These are phyloP conservation scores for Melanotaenia parkinsoni DNA, from an alignment of 2,797 vertebrate genomes.

Conservation along the genomic window DNA sequence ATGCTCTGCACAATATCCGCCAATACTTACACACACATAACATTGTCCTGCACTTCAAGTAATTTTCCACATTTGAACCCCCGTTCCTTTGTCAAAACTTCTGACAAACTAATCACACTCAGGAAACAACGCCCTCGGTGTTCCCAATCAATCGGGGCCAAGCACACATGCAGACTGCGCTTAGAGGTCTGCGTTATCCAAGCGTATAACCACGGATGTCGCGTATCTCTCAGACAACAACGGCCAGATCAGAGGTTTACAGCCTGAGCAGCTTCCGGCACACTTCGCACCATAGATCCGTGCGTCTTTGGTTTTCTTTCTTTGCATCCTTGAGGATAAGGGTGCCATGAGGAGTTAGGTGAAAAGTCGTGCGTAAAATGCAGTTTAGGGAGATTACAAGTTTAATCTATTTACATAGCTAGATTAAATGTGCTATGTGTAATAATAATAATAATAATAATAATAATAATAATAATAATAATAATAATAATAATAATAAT, in stretches of 20 bases:
- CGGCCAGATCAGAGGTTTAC: slow-evolving; percentile 20
- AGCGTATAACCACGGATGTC: slow-evolving; percentile 58
- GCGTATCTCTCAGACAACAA: slow-evolving; percentile 55
- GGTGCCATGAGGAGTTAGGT: not conserved
- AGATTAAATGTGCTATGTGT: not conserved
- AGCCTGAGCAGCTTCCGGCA: slow-evolving; percentile 4
- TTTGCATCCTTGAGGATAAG: not conserved
- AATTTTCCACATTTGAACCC: slow-evolving; percentile 70
- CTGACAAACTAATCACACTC: slow-evolving; percentile 76
- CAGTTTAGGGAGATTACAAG: not conserved
- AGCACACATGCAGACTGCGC: slow-evolving; percentile 56
- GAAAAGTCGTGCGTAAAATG: slow-evolving; percentile 22
- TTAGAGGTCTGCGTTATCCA: slow-evolving; percentile 62
- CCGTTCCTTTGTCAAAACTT: slow-evolving; percentile 65
- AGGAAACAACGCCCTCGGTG: slow-evolving; percentile 82
- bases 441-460: not conserved
- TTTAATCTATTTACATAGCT: not conserved
- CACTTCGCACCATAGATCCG: not conserved
- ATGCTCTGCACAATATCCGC: slow-evolving; percentile 35
- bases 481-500: no score
- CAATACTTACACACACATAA: slow-evolving; percentile 49
- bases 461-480: not conserved
- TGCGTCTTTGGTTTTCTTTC: not conserved
- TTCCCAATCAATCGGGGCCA: slow-evolving; percentile 70
- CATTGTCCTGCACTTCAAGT: slow-evolving; percentile 57